Base-by-base conservation (phyloP, 2,797 vertebrate genomes). In the Etheostoma perlongum region DNA sequence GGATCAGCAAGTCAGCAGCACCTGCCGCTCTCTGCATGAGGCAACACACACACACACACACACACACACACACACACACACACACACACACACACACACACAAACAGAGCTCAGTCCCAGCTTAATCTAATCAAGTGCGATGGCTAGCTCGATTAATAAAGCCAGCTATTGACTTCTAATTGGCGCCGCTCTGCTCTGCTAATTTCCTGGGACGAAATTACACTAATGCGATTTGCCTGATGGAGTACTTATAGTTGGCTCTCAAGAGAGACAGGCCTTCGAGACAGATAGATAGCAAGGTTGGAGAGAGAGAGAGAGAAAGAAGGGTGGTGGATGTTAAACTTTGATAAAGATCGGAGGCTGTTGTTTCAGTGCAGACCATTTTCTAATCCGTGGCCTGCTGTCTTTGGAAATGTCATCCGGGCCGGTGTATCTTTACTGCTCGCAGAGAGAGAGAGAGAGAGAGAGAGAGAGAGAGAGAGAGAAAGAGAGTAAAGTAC, bases 131-230 rank as follows among this genome's bases (percentile, higher is more conserved):
- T 96, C 94, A 94, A 95, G 92, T 95, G 93, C 87, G 93, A 95
- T 95, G 94, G 94, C 95, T 94, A 95, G 93, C 95, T 95, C 93
- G 94, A 96, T 96, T 96, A 96, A 96, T 96, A 96, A 96, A 95
- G 95, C 95, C 92, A 93, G 94, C 94, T 96, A 96, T 96, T 96
- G 95, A 96, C 95, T 95, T 94, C 93, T 96, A 95, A 96, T 96
- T 96, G 95, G 95, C 95, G 95, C 95, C 95, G 93, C 93, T 96
- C 94, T 92, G 94, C 94, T 95, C 93, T 95, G 94, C 95, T 95
- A 95, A 95, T 96, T 96, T 96, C 95, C 94, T 95, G 94, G 93
- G 95, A 95, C 95, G 76, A 94, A 96, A 95, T 96, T 96, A 95
- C 94, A 93, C 94, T 96, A 96, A 96, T 95, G 95, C 91, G 92